Evolutionary conservation across 2,888 invertebrate genomes (phyloP).

Genomic region (Sicus ferrugineus): DNA sequence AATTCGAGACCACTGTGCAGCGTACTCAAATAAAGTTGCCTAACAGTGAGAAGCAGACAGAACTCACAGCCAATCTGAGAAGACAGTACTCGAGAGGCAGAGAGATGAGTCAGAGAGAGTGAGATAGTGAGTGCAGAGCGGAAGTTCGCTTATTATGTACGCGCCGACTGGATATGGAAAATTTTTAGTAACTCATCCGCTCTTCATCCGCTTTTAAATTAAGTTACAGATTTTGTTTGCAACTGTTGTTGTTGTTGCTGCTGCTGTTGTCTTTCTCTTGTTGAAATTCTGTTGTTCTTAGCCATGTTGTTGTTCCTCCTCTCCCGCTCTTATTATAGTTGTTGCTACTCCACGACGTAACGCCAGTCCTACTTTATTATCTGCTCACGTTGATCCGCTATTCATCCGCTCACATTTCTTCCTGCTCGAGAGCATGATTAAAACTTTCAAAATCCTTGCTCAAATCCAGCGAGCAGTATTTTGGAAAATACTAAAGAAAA

Average conservation of each 20-base stretch:
- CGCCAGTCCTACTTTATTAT: constrained; percentile 16
- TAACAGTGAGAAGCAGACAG: too few relatives aligned
- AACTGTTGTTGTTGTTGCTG: background rate
- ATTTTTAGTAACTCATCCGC: constrained; percentile 16
- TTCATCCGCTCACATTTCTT: constrained; percentile 18
- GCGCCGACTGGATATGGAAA: constrained; percentile 12
- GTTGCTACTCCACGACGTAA: too few relatives aligned
- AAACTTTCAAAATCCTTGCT: constrained; percentile 19
- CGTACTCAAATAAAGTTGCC: background rate
- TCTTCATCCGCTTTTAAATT: background rate
- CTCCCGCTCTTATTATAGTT: too few relatives aligned
- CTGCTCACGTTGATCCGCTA: constrained; percentile 18
- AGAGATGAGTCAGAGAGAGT: background rate
- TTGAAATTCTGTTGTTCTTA: background rate
- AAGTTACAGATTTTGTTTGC: background rate
- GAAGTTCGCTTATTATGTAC: background rate
- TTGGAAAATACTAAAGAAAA: background rate
- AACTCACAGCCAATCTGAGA: too few relatives aligned
- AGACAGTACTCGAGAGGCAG: background rate
- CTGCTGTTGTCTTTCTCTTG: background rate
- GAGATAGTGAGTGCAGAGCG: background rate
- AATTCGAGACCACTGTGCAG: background rate
- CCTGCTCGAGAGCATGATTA: constrained; percentile 24
- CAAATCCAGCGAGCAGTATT: background rate
- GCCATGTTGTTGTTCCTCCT: background rate